A percentile compares a stretch with the other conserved stretches of the same genome.
Conservation (phyloP, 2,797 vertebrate species). For the Paramormyrops hopkinsi region DNA sequence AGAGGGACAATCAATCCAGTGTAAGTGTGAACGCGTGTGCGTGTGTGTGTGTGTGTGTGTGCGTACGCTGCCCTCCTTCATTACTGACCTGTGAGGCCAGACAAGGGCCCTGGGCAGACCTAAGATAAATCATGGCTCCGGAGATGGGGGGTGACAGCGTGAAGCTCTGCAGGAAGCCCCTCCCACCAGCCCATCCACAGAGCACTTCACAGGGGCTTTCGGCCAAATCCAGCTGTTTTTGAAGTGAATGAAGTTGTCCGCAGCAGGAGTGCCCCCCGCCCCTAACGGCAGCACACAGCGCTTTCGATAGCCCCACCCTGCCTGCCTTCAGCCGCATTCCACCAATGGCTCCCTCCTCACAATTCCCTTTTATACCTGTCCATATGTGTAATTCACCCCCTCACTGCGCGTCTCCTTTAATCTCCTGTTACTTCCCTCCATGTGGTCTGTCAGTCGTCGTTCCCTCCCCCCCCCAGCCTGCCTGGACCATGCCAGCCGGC, state of each 20-base stretch:
- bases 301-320: conserved; percentile 13
- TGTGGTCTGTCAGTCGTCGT: background rate
- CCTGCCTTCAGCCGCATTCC: background rate
- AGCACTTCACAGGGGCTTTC: background rate
- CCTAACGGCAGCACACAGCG: conserved; percentile 18
- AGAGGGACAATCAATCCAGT: conserved; percentile 53
- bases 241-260: background rate
- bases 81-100: background rate
- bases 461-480: background rate
- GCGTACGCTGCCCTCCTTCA: background rate
- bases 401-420: background rate
- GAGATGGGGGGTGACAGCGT: background rate
- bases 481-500: background rate
- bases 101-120: background rate
- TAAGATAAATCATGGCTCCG: background rate
- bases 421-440: background rate
- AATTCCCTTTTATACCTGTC: background rate
- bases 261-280: background rate
- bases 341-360: background rate
- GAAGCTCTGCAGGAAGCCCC: background rate
- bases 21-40: conserved; percentile 49
- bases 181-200: background rate
- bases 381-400: background rate
- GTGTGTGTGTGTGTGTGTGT: background rate
- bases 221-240: background rate